Conservation (phyloP, 2,797 vertebrate genomes). For the Philypnodon macrostomus region DNA sequence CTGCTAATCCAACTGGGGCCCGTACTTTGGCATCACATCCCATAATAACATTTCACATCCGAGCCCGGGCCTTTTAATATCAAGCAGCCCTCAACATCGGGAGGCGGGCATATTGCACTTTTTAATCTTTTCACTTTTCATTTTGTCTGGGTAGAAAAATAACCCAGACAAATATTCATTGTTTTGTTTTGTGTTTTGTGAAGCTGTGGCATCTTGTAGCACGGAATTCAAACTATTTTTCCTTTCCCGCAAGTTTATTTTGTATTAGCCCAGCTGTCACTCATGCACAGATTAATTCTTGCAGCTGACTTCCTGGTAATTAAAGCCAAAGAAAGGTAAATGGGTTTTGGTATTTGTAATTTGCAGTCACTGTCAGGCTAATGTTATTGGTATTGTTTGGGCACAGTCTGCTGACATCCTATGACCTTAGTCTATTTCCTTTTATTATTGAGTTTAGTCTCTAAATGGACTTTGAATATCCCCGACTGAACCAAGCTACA, state of each 20-base stretch:
- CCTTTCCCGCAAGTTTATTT: slow-evolving; percentile 28
- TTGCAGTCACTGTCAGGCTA: slow-evolving; percentile 42
- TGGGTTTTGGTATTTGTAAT: slow-evolving; percentile 42
- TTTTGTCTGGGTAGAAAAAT: slow-evolving; percentile 12
- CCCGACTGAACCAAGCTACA: too few species aligned
- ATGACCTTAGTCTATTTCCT: slow-evolving; percentile 19
- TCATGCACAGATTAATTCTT: slow-evolving; percentile 19
- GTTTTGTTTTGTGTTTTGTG: not conserved
- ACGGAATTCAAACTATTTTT: slow-evolving; percentile 25
- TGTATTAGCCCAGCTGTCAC: slow-evolving; percentile 42
- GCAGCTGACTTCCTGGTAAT: slow-evolving; percentile 46
- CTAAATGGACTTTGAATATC: not conserved
- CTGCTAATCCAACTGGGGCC: slow-evolving; percentile 35
- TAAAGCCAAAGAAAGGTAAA: slow-evolving; percentile 38
- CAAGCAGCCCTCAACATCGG: slow-evolving; percentile 10
- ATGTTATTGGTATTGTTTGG: slow-evolving; percentile 31
- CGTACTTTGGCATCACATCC: slow-evolving; percentile 20
- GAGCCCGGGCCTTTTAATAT: slow-evolving; percentile 16
- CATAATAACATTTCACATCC: slow-evolving; percentile 18
- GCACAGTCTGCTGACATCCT: slow-evolving; percentile 16
- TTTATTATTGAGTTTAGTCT: not conserved
- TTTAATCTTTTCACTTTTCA: slow-evolving; percentile 19
- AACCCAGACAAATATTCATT: slow-evolving; percentile 1
- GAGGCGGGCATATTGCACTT: not conserved
- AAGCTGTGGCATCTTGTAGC: not conserved